Evolutionary conservation across 1,140 invertebrate species (phyloP).

Genomic region (Caenorhabditis latens): DNA sequence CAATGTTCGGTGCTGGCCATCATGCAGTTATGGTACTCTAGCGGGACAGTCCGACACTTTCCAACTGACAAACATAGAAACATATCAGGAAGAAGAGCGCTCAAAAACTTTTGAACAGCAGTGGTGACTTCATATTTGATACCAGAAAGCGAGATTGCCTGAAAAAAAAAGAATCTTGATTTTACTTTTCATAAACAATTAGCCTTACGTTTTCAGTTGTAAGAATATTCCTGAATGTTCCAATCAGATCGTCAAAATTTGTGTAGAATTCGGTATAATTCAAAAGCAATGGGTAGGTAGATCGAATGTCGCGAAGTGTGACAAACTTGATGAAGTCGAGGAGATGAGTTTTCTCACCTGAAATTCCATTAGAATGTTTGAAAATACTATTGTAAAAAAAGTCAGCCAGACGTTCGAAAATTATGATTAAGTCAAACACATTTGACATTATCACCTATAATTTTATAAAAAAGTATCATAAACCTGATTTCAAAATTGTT

Average conservation of each 20-base stretch:
- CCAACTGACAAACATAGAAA: conserved; percentile 33
- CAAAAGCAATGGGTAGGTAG: conserved; percentile 5
- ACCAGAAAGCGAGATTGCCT: not conserved
- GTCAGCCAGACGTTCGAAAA: too few relatives aligned
- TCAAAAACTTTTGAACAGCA: conserved; percentile 18
- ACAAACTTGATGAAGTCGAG: conserved; percentile 30
- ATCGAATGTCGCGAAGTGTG: not conserved
- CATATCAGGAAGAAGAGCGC: not conserved
- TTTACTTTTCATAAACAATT: not conserved
- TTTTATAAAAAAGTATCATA: too few relatives aligned
- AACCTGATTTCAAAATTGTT: too few relatives aligned
- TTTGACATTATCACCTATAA: too few relatives aligned
- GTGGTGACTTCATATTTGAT: conserved; percentile 34
- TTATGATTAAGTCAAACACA: too few relatives aligned
- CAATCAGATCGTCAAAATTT: not conserved
- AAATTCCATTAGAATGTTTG: not conserved
- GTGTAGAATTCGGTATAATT: conserved; percentile 14
- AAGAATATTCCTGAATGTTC: not conserved
- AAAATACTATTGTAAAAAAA: not conserved
- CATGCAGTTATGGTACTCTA: conserved; percentile 39
- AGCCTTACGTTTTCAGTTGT: conserved; percentile 16
- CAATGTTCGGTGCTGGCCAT: conserved; percentile 22
- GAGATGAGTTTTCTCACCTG: conserved; percentile 14
- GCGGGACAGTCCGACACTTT: conserved; percentile 10
- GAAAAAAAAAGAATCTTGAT: not conserved